Base-by-base conservation (phyloP, 2,113 vertebrate genomes). In the Heterotilapia buettikoferi region DNA sequence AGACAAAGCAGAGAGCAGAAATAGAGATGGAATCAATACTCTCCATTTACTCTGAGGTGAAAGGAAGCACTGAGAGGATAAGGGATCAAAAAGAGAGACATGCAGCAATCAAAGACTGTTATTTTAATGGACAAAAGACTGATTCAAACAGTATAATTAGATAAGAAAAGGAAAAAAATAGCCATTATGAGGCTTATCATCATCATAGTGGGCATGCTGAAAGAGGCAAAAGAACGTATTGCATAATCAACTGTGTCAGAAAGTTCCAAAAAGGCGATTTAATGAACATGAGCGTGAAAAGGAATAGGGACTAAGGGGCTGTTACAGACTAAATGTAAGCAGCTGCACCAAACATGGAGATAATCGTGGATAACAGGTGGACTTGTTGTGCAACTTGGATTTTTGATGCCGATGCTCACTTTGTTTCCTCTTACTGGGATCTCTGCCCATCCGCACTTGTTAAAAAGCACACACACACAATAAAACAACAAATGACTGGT, bases 81-180 rank as follows among this genome's bases (percentile, higher is more conserved):
- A 86, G 84, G 91, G 86, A 88, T 89, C 85, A 79, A 88, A 87
- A 88, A 54, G 19, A 86, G 18, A 91, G 57, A 92, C 85, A 84
- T 76, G 86, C 81, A 53, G 82, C 84, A 91, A 95, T 94, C 89
- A 85, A 90, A 94, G 91, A 82, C 85, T 47, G 86, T 93, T 84
- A 93, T 96, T 93, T 92, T 85, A 73, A 81, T 80, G 88, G 89
- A 94, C 92, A 95, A 96, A 95, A 90, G 90, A 86, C 68, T 61
- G 84, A 89, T 63, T 92, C 73, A 85, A 93, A 84, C 85, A 79
- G 84, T 84, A 83, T 94, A 91, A 96, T 91, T 84, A 89, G 89
- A 90, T 86, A 79, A 90, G 82, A 89, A 63, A 56, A 53, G 84
- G n/a, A 29, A 80, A 68, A 59, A 91, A 89, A 89, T 57, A 31